Base-by-base conservation (phyloP, 2,888 invertebrate species). In the Erebia aethiops region DNA sequence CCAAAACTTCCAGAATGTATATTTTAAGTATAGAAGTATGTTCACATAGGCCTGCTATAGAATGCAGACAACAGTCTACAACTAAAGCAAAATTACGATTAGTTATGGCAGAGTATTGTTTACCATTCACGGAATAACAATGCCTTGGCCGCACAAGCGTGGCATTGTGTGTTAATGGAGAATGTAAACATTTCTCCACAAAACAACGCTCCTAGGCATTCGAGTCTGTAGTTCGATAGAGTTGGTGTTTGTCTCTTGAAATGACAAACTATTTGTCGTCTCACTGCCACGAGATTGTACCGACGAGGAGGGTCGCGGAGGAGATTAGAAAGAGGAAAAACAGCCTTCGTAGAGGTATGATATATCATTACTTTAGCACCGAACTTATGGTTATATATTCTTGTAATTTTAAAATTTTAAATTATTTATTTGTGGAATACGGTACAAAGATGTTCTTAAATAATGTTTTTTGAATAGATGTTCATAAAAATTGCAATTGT, bases 281-380 rank as follows among this genome's bases (percentile, higher is more conserved):
- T 2, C 77, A 78, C 26, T 77, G 76, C 57, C 80, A 78, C 51
- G 77, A 79, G 62, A 79, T 77, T 1, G 67, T 79, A 16, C 76
- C 82, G 77, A 75, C 80, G 1, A 78, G 75, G 57, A 84, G 82
- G 74, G 81, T 82, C 0, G 80, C 77, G 0, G 88, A 89, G 18
- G 89, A 89, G 67, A 88, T 90, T 57, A 83, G 77, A 49, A 81
- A 70, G 13, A 79, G 83, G 70, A 89, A 86, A 60, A 79, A 79
- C 41, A 85, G 82, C 74, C 83, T 90, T 70, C 80, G 84, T 11
- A 77, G 88, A 85, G 88, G 90, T 90, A 79, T 61, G 54, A n/a
- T 57, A 13, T 21, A 11, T 56, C 35, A 35, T 35, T 35, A 35
- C 5, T 35, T 35, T 35, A 56, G n/a, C 8, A 35, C 35, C 7